These are phyloP conservation scores for Phaethon lepturus DNA, from an alignment of 2,113 vertebrate species.

Conservation along the genomic window DNA sequence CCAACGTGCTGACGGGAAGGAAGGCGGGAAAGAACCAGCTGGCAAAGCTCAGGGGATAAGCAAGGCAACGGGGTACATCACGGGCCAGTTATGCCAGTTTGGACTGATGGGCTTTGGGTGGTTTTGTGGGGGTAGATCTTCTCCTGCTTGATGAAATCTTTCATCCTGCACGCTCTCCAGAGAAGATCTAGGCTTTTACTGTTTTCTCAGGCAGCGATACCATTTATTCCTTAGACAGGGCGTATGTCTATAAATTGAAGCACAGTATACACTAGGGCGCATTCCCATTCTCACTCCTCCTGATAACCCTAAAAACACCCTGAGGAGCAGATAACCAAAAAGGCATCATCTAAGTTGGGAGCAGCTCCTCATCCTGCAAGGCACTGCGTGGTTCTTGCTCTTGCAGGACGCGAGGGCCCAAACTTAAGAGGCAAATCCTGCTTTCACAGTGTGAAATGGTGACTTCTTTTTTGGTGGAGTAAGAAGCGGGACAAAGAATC, in stretches of 20 bases:
- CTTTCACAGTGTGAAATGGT: neutral
- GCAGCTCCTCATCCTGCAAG: neutral
- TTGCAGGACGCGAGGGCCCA: neutral
- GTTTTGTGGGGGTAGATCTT: neutral
- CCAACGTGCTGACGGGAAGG: neutral
- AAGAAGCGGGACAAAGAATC: slow-evolving; percentile 8
- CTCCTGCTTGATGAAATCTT: neutral
- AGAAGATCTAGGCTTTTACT: neutral
- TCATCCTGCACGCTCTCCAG: neutral
- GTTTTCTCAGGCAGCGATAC: neutral
- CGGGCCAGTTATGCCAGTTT: neutral
- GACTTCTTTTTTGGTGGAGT: neutral
- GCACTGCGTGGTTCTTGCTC: neutral
- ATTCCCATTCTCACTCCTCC: neutral
- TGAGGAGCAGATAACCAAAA: neutral
- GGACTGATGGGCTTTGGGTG: neutral
- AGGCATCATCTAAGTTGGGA: neutral
- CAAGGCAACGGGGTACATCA: neutral
- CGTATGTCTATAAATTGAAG: neutral
- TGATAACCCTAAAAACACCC: neutral
- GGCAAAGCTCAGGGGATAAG: neutral
- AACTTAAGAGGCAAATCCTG: neutral
- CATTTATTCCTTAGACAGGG: neutral
- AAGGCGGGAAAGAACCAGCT: neutral
- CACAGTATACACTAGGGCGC: neutral